These are phyloP conservation scores for Carpatolechia fugitivella DNA, from an alignment of 2,888 invertebrate species.

Conservation along the genomic window DNA sequence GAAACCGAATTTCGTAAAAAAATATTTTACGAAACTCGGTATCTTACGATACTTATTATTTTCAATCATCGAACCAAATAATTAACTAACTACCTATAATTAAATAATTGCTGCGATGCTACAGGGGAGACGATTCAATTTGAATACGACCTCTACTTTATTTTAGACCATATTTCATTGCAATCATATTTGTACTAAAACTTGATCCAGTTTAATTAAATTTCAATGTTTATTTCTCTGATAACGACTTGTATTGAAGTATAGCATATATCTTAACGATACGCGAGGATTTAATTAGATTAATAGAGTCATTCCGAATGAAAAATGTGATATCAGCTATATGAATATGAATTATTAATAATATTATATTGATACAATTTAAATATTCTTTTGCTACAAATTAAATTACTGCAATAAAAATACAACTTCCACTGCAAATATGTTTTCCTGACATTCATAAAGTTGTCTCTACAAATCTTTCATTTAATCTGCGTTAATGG, in stretches of 20 bases:
- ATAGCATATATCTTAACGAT: not conserved
- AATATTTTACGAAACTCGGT: too few species aligned
- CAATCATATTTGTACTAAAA: not conserved
- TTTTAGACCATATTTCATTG: not conserved
- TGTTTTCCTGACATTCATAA: not conserved
- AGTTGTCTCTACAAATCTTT: not conserved
- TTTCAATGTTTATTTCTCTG: not conserved
- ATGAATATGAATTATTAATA: not conserved
- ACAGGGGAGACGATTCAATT: not conserved
- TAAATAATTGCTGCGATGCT: too few species aligned
- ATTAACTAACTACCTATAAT: too few species aligned
- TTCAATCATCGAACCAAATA: too few species aligned
- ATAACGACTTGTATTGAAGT: not conserved
- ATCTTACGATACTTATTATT: too few species aligned
- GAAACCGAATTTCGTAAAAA: too few species aligned
- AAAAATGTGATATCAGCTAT: too few species aligned
- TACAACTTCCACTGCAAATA: not conserved
- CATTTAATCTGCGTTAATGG: constrained; percentile 1
- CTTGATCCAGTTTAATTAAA: not conserved
- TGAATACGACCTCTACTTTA: not conserved
- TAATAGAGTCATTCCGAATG: not conserved
- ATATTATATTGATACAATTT: not conserved
- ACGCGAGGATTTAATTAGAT: not conserved
- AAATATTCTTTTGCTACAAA: not conserved
- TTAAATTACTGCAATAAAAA: constrained; percentile 5